Evolutionary conservation across 2,113 vertebrate species (phyloP).

Genomic region (Hippopotamus amphibius): DNA sequence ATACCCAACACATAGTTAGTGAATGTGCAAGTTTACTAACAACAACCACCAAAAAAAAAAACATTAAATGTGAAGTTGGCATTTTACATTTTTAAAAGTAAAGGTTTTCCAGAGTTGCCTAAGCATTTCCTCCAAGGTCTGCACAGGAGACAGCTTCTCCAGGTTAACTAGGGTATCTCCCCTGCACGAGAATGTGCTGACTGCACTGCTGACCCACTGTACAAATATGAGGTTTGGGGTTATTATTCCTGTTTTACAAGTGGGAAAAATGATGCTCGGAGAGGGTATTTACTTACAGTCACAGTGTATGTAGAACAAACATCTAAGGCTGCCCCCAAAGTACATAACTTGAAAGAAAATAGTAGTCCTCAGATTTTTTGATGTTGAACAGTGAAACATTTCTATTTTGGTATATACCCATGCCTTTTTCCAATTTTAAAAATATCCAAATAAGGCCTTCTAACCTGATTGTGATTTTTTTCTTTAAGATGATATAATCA

Average conservation of each 20-base stretch:
- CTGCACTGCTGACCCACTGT: neutral
- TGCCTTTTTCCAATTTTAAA: neutral
- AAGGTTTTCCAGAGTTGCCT: neutral
- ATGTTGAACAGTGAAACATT: neutral
- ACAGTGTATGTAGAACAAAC: neutral
- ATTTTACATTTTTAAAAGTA: neutral
- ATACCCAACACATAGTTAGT: neutral
- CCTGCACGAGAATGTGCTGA: neutral
- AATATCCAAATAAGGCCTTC: neutral
- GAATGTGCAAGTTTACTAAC: neutral
- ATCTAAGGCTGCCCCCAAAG: neutral
- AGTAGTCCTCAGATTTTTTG: neutral
- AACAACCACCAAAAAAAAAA: neutral
- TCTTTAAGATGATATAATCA: neutral
- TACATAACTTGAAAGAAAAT: neutral
- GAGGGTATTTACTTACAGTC: neutral
- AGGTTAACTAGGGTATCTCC: neutral
- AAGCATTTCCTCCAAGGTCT: neutral
- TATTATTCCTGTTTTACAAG: neutral
- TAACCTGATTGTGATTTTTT: neutral
- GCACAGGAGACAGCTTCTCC: neutral
- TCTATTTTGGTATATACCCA: neutral
- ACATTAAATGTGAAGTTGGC: neutral
- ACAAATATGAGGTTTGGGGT: neutral
- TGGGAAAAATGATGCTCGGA: neutral